Conservation (phyloP, 2,797 vertebrate species). For the Silurus aristotelis region DNA sequence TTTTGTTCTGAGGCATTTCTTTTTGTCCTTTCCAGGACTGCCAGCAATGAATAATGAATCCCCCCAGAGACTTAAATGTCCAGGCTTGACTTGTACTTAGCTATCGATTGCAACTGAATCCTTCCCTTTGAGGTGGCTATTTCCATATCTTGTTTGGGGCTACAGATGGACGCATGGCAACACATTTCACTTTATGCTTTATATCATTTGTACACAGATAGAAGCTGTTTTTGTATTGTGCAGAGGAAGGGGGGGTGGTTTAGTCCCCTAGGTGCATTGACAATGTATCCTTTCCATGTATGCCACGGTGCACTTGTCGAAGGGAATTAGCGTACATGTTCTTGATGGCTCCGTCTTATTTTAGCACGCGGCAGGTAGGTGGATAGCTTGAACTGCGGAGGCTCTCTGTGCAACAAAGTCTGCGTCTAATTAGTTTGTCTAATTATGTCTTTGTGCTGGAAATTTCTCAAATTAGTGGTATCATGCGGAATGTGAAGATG, state of each 20-base stretch:
- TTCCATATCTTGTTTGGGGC: not conserved
- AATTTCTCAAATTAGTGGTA: constrained; percentile 86
- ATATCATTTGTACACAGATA: constrained; percentile 54
- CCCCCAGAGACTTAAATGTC: constrained; percentile 44
- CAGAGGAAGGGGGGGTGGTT: not conserved
- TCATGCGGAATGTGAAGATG: constrained; percentile 78
- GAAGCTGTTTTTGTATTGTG: constrained; percentile 52
- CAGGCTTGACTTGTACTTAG: constrained; percentile 37
- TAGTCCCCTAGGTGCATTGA: constrained; percentile 3
- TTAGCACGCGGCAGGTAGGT: constrained; percentile 80
- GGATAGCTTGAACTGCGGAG: constrained; percentile 80
- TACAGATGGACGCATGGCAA: not conserved
- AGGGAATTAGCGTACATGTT: constrained; percentile 70
- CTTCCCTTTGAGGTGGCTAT: constrained; percentile 33
- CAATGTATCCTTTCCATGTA: constrained; percentile 37
- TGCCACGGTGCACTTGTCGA: constrained; percentile 68
- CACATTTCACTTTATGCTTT: constrained; percentile 5
- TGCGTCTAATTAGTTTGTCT: constrained; percentile 84
- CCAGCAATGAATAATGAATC: constrained; percentile 48
- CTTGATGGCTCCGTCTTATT: constrained; percentile 77
- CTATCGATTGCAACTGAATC: constrained; percentile 47
- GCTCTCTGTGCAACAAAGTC: constrained; percentile 77
- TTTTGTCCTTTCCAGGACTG: constrained; percentile 26
- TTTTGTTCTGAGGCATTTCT: constrained; percentile 32
- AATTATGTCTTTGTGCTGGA: constrained; percentile 86